Percentiles rank a stretch among this genome's conserved stretches.
These are phyloP conservation scores for Drosophila parvula DNA, from an alignment of 1,140 invertebrate genomes.

Conservation along the genomic window DNA sequence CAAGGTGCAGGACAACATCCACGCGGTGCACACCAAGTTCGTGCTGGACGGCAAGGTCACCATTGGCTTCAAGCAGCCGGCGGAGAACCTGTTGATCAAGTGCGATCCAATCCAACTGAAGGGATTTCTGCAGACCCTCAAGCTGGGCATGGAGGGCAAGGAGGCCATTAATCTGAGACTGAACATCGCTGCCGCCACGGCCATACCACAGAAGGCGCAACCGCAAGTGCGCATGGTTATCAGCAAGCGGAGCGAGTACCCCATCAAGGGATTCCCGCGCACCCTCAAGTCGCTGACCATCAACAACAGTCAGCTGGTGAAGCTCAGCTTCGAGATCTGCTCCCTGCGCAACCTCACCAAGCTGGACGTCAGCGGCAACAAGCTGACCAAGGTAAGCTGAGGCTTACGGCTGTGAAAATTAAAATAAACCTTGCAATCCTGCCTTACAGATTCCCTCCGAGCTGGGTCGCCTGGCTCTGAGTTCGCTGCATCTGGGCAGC, in stretches of 20 bases:
- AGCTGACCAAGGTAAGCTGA: constrained; percentile 86
- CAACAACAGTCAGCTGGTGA: constrained; percentile 86
- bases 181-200: constrained; percentile 85
- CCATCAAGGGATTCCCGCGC: constrained; percentile 88
- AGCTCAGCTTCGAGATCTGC: constrained; percentile 89
- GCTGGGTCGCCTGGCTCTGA: constrained; percentile 88
- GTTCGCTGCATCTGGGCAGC: constrained; percentile 88
- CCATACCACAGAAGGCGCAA: constrained; percentile 81
- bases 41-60: constrained; percentile 90
- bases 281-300: constrained; percentile 83
- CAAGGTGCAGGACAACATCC: constrained; percentile 87
- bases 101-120: constrained; percentile 88
- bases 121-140: constrained; percentile 88
- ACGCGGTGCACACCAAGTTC: constrained; percentile 88
- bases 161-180: constrained; percentile 85
- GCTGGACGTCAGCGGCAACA: constrained; percentile 92
- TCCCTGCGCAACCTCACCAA: constrained; percentile 87
- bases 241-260: constrained; percentile 87
- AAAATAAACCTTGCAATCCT: not conserved
- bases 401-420: not conserved
- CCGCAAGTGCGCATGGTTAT: constrained; percentile 86
- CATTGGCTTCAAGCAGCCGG: constrained; percentile 88
- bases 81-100: constrained; percentile 89
- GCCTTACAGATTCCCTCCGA: constrained; percentile 87
- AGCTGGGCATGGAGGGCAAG: constrained; percentile 87